Evolutionary conservation across 2,888 invertebrate genomes (phyloP).

Genomic region (Abscondita cerata): DNA sequence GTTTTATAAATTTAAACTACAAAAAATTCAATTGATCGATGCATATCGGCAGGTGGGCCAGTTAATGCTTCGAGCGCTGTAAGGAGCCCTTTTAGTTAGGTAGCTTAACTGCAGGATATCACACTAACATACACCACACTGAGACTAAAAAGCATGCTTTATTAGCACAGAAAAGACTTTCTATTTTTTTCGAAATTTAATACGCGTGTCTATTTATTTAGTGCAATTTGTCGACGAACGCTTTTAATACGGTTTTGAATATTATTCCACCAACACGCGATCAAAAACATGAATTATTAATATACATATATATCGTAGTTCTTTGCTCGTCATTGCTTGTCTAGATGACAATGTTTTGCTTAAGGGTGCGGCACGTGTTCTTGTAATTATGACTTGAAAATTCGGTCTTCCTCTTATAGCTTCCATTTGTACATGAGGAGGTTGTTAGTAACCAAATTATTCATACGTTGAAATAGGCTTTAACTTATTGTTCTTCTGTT

Average conservation of each 20-base stretch:
- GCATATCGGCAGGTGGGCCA: slow-evolving; percentile 46
- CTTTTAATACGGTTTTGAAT: slow-evolving; percentile 38
- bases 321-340: slow-evolving; percentile 54
- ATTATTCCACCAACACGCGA: slow-evolving; percentile 54
- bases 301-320: slow-evolving; percentile 51
- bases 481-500: too few relatives aligned
- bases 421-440: slow-evolving; percentile 1
- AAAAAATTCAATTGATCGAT: slow-evolving; percentile 47
- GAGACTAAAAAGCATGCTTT: slow-evolving; percentile 40
- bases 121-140: slow-evolving; percentile 47
- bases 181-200: too few relatives aligned
- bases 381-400: slow-evolving; percentile 48
- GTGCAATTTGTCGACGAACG: too few relatives aligned
- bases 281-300: slow-evolving; percentile 56
- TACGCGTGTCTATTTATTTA: too few relatives aligned
- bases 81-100: slow-evolving; percentile 54
- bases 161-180: slow-evolving; percentile 33
- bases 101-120: slow-evolving; percentile 53
- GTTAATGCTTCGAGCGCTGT: slow-evolving; percentile 51
- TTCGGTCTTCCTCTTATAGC: slow-evolving; percentile 16
- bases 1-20: slow-evolving; percentile 17
- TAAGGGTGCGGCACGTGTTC: slow-evolving; percentile 55
- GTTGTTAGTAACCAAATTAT: too few relatives aligned
- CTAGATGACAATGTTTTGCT: slow-evolving; percentile 55
- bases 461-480: too few relatives aligned